These are phyloP conservation scores for Cyanoderma ruficeps DNA, from an alignment of 2,113 vertebrate species.

Conservation along the genomic window DNA sequence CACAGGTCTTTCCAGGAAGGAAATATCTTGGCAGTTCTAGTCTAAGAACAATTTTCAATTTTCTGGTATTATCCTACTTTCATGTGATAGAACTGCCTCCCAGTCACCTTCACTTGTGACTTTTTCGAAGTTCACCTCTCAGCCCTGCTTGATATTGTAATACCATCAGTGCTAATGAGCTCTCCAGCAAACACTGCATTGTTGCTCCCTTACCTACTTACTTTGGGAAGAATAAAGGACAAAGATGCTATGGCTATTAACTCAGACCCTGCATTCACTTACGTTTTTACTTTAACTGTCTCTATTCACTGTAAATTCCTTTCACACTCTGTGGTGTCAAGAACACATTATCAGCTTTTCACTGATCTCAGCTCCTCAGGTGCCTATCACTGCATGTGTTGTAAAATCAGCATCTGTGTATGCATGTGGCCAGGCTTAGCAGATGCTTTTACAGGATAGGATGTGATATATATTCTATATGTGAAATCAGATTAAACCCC, in stretches of 20 bases:
- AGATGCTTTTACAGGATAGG: conserved; percentile 25
- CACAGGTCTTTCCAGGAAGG: not conserved
- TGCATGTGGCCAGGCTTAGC: not conserved
- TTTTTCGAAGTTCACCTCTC: not conserved
- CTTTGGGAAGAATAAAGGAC: not conserved
- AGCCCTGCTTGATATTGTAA: conserved; percentile 4
- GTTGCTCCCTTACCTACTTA: not conserved
- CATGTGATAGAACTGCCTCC: not conserved
- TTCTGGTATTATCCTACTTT: not conserved
- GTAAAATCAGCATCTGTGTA: conserved; percentile 31
- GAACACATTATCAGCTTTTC: conserved; percentile 28
- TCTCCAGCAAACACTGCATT: not conserved
- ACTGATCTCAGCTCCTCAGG: conserved; percentile 30
- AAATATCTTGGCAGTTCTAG: not conserved
- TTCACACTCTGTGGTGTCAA: conserved; percentile 8
- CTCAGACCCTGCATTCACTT: not conserved
- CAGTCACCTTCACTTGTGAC: not conserved
- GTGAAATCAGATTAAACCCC: not conserved
- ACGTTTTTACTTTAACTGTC: not conserved
- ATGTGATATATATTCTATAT: not conserved
- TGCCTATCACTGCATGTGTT: not conserved
- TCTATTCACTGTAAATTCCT: conserved; percentile 15
- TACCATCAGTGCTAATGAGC: conserved; percentile 39
- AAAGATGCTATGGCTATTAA: not conserved
- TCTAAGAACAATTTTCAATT: not conserved